phyloP scores from a whole-genome alignment of 1,140 invertebrate species.

The Apis dorsata region DNA sequence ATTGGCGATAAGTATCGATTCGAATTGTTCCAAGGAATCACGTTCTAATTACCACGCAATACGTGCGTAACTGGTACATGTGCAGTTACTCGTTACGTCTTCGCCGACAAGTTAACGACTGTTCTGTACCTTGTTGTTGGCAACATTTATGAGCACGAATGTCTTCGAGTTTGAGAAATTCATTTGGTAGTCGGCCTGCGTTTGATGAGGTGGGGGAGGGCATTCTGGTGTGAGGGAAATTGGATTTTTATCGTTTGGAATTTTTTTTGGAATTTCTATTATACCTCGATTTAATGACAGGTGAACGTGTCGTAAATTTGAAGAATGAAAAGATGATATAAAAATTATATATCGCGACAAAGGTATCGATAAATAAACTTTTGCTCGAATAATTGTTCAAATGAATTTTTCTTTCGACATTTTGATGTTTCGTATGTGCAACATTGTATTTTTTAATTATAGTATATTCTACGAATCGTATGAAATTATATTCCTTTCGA shows the following conservation, averaged over 20 bases:
- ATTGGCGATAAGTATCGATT: constrained; percentile 9
- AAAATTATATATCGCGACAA: no score
- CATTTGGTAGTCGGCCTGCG: background rate
- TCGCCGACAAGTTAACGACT: constrained; percentile 8
- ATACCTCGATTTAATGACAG: no score
- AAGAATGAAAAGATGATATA: background rate
- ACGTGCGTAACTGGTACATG: background rate
- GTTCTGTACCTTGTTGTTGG: background rate
- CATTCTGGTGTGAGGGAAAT: background rate
- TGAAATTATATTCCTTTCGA: no score
- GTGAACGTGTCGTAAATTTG: background rate
- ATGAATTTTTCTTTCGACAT: no score
- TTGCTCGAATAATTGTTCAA: no score
- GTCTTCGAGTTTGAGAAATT: constrained; percentile 1
- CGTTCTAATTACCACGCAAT: constrained; percentile 1
- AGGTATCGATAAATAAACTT: no score
- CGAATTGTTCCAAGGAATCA: background rate
- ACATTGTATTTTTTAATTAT: no score
- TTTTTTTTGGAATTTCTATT: background rate
- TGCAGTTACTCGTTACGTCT: background rate
- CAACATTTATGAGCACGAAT: background rate
- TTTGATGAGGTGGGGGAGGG: no score
- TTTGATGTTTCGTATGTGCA: no score
- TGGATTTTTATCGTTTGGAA: background rate
- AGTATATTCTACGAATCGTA: background rate